These are phyloP conservation scores for Corvus cornix DNA, from an alignment of 2,113 vertebrate species.

Conservation along the genomic window DNA sequence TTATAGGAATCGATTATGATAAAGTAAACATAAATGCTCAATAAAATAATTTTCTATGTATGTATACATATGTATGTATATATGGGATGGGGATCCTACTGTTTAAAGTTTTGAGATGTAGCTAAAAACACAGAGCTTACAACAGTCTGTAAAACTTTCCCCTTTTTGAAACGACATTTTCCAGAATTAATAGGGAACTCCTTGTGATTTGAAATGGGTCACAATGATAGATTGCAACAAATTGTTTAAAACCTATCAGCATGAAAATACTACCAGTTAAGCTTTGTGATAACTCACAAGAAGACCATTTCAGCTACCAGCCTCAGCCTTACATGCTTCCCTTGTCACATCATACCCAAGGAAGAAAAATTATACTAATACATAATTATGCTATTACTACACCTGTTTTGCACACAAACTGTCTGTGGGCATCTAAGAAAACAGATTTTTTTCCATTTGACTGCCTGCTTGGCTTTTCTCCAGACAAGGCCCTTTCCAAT, in stretches of 20 bases:
- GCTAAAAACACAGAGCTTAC: not conserved
- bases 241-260: not conserved
- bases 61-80: too few species aligned
- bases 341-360: fast-evolving
- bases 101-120: not conserved
- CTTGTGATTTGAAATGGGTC: not conserved
- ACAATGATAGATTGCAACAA: not conserved
- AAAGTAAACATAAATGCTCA: not conserved
- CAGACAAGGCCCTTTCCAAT: not conserved
- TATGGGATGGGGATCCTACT: not conserved
- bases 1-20: not conserved
- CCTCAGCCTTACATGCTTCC: not conserved
- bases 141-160: not conserved
- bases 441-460: not conserved
- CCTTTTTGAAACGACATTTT: not conserved
- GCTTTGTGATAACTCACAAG: not conserved
- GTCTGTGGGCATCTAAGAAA: not conserved
- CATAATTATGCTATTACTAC: not conserved
- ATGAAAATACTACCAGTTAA: not conserved
- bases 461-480: not conserved
- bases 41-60: not conserved
- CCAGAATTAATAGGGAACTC: not conserved
- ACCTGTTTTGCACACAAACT: not conserved
- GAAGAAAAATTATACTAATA: not conserved
- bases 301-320: not conserved